phyloP scores from a whole-genome alignment of 2,113 vertebrate species.

The Grallaria varia region DNA sequence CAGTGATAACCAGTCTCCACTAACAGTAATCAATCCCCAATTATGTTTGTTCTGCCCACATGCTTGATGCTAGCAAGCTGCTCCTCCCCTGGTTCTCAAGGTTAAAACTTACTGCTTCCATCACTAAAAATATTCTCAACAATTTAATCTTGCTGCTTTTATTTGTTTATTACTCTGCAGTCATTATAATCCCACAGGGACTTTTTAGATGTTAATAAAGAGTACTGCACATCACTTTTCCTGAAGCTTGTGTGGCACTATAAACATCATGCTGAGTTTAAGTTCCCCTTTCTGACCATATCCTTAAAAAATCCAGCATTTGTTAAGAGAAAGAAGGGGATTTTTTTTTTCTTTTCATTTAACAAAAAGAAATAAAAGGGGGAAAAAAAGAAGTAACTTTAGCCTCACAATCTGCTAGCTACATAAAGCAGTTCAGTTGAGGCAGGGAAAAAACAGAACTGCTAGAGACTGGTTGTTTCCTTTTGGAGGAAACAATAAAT shows the following conservation, averaged over 20 bases:
- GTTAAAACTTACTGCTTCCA: slow-evolving; percentile 16
- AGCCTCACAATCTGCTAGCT: slow-evolving; percentile 63
- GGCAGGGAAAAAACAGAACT: slow-evolving; percentile 77
- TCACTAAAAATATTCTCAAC: background rate
- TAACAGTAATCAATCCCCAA: background rate
- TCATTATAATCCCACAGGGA: slow-evolving; percentile 15
- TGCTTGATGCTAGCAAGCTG: background rate
- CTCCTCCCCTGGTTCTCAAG: background rate
- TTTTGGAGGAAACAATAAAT: slow-evolving; percentile 91
- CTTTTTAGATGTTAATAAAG: slow-evolving; percentile 29
- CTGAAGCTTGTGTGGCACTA: slow-evolving; percentile 60
- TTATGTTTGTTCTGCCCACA: background rate
- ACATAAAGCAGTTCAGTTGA: slow-evolving; percentile 76
- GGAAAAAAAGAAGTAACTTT: background rate
- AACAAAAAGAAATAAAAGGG: slow-evolving; percentile 5
- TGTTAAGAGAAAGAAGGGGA: slow-evolving; percentile 26
- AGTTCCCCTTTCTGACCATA: slow-evolving; percentile 51
- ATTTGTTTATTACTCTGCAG: slow-evolving; percentile 46
- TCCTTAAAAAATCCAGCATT: slow-evolving; percentile 41
- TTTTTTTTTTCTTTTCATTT: background rate
- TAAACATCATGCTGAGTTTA: slow-evolving; percentile 57
- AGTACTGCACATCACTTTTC: slow-evolving; percentile 4
- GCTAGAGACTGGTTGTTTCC: slow-evolving; percentile 82
- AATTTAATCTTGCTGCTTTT: slow-evolving; percentile 44
- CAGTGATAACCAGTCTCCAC: background rate